These are phyloP conservation scores for Drosophila meridiana DNA, from an alignment of 2,888 invertebrate species.

Conservation along the genomic window DNA sequence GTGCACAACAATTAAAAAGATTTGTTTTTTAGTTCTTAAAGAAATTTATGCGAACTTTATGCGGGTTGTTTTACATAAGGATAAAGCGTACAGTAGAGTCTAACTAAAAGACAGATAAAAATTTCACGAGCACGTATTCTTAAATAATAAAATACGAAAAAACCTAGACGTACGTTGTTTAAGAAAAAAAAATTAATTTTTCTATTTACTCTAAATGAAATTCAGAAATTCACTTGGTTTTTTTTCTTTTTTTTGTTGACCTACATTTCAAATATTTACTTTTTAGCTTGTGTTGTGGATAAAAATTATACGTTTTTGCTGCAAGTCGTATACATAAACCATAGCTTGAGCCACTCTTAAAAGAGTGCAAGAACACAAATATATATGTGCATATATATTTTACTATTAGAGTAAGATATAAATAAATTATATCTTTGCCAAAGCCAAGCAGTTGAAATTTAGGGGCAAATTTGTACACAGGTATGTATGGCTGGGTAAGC, in stretches of 20 bases:
- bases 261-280: constrained; percentile 8
- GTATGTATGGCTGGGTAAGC: constrained; percentile 34
- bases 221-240: neutral
- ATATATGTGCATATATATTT: neutral
- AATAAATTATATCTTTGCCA: constrained; percentile 46
- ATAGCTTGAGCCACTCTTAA: neutral
- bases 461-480: neutral
- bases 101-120: no score
- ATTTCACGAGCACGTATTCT: neutral
- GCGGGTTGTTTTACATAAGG: constrained; percentile 13
- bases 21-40: constrained; percentile 51
- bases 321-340: neutral
- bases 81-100: neutral
- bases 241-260: neutral
- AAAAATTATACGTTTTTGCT: constrained; percentile 3
- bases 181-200: neutral
- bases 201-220: neutral
- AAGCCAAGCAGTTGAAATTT: constrained; percentile 18
- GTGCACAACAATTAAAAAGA: constrained; percentile 66
- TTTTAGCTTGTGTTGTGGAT: neutral
- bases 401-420: neutral
- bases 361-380: neutral
- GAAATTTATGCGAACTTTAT: constrained; percentile 41
- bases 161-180: neutral
- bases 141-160: neutral